These are phyloP conservation scores for Triplophysa dalaica DNA, from an alignment of 2,113 vertebrate genomes.

Conservation along the genomic window DNA sequence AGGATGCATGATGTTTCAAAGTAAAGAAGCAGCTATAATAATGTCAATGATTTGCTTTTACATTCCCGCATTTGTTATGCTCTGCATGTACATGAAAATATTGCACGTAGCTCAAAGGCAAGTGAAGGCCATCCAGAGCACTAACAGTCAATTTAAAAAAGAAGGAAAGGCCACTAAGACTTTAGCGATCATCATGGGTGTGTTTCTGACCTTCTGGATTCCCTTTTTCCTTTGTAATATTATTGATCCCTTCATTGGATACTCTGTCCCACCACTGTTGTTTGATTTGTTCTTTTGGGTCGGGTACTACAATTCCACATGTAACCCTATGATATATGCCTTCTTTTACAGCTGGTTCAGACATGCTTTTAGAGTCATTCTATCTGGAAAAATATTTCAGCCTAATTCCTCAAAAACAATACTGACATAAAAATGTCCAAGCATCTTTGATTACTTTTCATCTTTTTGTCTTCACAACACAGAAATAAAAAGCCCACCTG, in stretches of 20 bases:
- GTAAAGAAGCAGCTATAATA: constrained; percentile 53
- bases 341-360: constrained; percentile 84
- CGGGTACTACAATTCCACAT: constrained; percentile 82
- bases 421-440: not conserved
- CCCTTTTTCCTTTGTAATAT: constrained; percentile 80
- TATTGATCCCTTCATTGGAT: constrained; percentile 74
- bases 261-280: constrained; percentile 67
- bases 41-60: constrained; percentile 76
- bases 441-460: too few relatives aligned
- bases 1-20: constrained; percentile 75
- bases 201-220: constrained; percentile 80
- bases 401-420: constrained; percentile 64
- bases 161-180: constrained; percentile 81
- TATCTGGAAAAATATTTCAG: constrained; percentile 73
- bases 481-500: not conserved
- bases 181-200: constrained; percentile 77
- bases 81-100: constrained; percentile 78
- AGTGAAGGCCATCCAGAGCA: constrained; percentile 71
- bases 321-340: constrained; percentile 82
- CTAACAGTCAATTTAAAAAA: constrained; percentile 56
- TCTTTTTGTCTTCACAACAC: not conserved
- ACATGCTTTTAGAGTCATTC: constrained; percentile 77
- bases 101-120: constrained; percentile 74
- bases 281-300: constrained; percentile 77
- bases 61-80: constrained; percentile 78